Conservation (phyloP, 1,140 invertebrate genomes). For the Augochlora pura region DNA sequence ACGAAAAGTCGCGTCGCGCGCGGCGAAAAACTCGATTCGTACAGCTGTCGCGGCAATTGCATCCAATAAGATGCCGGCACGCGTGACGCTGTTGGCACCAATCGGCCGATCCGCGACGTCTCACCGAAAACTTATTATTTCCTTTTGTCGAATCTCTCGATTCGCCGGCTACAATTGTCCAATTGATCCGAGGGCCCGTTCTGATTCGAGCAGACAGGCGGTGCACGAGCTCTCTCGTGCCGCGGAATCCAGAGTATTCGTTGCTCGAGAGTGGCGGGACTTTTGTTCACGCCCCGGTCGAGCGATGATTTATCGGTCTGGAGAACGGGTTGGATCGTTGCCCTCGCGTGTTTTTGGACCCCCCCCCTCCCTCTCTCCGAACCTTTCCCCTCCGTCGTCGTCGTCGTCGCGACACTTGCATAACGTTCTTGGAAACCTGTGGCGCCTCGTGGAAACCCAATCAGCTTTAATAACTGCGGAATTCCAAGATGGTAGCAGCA, state of each 20-base stretch:
- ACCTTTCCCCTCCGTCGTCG: too few relatives aligned
- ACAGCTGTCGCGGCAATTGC: conserved; percentile 16
- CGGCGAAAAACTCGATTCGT: background rate
- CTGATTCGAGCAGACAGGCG: too few relatives aligned
- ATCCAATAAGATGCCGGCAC: conserved; percentile 9
- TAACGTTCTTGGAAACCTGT: conserved; percentile 41
- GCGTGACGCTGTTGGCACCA: background rate
- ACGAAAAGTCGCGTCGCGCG: too few relatives aligned
- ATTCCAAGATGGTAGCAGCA: background rate
- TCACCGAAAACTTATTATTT: too few relatives aligned
- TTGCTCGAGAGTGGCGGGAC: background rate
- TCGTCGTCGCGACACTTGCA: conserved; percentile 1
- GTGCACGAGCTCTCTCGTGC: too few relatives aligned
- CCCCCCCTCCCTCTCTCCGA: background rate
- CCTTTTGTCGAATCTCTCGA: too few relatives aligned
- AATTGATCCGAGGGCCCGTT: too few relatives aligned
- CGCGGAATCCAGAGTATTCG: background rate
- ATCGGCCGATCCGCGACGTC: background rate
- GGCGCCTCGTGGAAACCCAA: conserved; percentile 28
- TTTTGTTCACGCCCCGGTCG: background rate
- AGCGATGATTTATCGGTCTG: background rate
- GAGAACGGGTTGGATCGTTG: conserved; percentile 8
- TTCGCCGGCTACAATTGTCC: too few relatives aligned
- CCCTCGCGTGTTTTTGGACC: background rate
- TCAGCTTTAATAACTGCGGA: conserved; percentile 12